A percentile compares a stretch with the other conserved stretches of the same genome.
Evolutionary conservation across 2,113 vertebrate genomes (phyloP).

Genomic region (Misgurnus anguillicaudatus): DNA sequence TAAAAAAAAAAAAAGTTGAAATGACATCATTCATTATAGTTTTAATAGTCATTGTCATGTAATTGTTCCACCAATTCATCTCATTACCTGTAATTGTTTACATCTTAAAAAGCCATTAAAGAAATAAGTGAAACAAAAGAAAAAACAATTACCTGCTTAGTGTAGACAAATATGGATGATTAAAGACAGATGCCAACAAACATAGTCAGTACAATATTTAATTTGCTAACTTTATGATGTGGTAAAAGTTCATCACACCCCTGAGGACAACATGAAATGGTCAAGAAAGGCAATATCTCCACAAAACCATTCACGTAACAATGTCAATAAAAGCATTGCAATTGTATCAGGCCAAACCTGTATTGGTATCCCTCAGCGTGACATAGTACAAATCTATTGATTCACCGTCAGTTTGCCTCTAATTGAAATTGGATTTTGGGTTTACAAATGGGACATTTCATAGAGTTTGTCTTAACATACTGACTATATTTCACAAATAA

Average conservation of each 20-base stretch:
- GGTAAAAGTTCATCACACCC: conserved; percentile 6
- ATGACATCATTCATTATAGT: no score
- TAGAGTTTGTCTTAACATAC: background rate
- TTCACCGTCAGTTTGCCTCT: conserved; percentile 6
- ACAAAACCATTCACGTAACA: background rate
- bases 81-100: background rate
- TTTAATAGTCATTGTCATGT: no score
- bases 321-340: conserved; percentile 22
- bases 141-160: background rate
- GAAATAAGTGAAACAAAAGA: background rate
- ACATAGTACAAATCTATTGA: conserved; percentile 38
- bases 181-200: background rate
- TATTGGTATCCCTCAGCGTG: background rate
- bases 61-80: background rate
- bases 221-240: background rate
- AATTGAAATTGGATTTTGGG: conserved; percentile 31
- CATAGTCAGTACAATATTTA: conserved; percentile 5
- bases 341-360: conserved; percentile 11
- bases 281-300: conserved; percentile 1
- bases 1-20: no score
- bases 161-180: background rate
- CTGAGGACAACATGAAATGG: background rate
- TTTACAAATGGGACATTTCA: conserved; percentile 5
- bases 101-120: background rate
- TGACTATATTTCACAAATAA: background rate